Conservation (phyloP, 1,140 invertebrate genomes). For the Drosophila bocqueti region DNA sequence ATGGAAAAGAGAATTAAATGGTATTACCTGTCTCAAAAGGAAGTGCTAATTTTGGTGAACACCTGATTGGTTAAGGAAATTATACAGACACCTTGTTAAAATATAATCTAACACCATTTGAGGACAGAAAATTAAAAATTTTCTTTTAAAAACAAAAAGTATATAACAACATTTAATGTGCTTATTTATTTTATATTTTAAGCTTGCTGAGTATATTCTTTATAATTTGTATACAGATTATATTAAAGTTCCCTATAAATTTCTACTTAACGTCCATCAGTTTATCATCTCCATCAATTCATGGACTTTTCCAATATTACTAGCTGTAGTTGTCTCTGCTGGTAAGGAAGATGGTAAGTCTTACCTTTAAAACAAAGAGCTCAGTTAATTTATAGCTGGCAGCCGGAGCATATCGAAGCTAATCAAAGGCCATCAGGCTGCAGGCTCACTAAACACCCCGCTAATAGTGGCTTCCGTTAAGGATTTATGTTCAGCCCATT, state of each 20-base stretch:
- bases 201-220: background rate
- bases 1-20: background rate
- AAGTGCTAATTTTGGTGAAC: background rate
- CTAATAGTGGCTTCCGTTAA: conserved; percentile 70
- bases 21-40: background rate
- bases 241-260: background rate
- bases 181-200: background rate
- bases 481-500: conserved; percentile 63
- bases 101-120: background rate
- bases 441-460: conserved; percentile 59
- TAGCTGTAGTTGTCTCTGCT: background rate
- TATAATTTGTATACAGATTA: background rate
- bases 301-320: conserved; percentile 1
- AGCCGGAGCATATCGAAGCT: conserved; percentile 39
- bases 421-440: conserved; percentile 74
- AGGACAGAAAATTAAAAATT: background rate
- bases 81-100: too few relatives aligned
- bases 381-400: conserved; percentile 54
- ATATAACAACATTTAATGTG: too few relatives aligned
- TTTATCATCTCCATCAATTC: background rate
- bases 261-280: background rate
- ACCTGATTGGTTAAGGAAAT: background rate
- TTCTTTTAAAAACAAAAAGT: too few relatives aligned
- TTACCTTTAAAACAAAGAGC: conserved; percentile 26
- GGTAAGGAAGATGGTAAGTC: background rate